Base-by-base conservation (phyloP, 2,797 vertebrate genomes). In the Philypnodon macrostomus region DNA sequence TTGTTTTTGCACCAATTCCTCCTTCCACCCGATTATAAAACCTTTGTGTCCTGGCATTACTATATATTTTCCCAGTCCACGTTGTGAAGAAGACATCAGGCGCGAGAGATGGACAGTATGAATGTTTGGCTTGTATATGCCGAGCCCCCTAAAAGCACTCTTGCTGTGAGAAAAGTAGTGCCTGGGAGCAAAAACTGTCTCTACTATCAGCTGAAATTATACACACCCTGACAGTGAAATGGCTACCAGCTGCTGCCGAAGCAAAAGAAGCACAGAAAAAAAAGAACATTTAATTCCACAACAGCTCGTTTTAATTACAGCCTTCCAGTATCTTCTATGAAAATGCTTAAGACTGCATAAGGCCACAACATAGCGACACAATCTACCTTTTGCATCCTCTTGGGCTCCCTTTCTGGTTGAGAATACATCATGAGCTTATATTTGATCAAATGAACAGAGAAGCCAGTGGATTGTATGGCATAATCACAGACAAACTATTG, bases 221-320 rank as follows among this genome's bases (percentile, higher is more conserved):
- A 73, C 58, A 71, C 69, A 73, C 41, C 51, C 73, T 69, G 80
- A 70, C 75, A 78, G 73, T 83, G 49, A 79, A 80, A 85, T 74
- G 77, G 76, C 73, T 74, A 51, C 63, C 75, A 84, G 81, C 70
- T 79, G 69, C 46, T 56, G 39, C 55, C 48, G 46, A 64, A n/a
- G n/a, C n/a, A n/a, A n/a, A n/a, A n/a, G n/a, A n/a, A n/a, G 67
- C 54, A 41, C 34, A 11, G 14, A 8, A 7, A 12, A 45, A 13
- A 26, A 33, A 34, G 54, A 66, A 56, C 52, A 65, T 77, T 63
- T 68, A 76, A 83, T 81, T 86, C 77, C 54, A 71, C 75, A 77
- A 84, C 73, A 76, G 73, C 67, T 80, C 63, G 70, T 73, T 85
- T 83, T 81, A 87, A 86, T 85, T 75, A 73, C 59, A 55, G 24